Evolutionary conservation across 2,797 vertebrate genomes (phyloP).

Genomic region (Enteromius argenteus): DNA sequence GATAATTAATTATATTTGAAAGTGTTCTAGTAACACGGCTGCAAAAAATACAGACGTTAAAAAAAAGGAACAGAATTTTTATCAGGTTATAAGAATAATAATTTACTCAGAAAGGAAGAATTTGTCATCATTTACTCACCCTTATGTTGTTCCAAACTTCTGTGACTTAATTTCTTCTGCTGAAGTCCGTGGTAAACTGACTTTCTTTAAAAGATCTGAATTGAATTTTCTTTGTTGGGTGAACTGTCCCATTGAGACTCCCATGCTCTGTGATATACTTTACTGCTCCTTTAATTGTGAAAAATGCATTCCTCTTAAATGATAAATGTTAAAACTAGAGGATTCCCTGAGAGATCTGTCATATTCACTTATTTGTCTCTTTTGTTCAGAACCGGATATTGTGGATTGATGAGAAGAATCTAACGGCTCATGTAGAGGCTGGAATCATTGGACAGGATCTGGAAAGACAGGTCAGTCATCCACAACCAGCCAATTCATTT

Average conservation of each 20-base stretch:
- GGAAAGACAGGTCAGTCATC: conserved; percentile 89
- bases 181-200: neutral
- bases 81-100: neutral
- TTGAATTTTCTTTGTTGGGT: neutral
- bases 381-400: conserved; percentile 90
- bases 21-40: neutral
- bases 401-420: conserved; percentile 98
- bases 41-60: neutral
- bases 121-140: neutral
- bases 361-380: conserved; percentile 29
- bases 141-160: neutral
- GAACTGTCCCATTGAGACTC: neutral
- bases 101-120: neutral
- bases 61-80: neutral
- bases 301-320: too few species aligned
- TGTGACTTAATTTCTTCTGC: neutral
- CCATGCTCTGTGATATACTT: neutral
- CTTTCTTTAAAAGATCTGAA: neutral
- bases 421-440: conserved; percentile 93
- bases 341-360: neutral
- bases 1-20: neutral
- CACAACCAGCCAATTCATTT: neutral
- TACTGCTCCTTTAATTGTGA: neutral
- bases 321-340: neutral
- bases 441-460: conserved; percentile 97